A percentile compares a stretch with the other conserved stretches of the same genome.
These are phyloP conservation scores for Harpagifer antarcticus DNA, from an alignment of 2,797 vertebrate species.

Conservation along the genomic window DNA sequence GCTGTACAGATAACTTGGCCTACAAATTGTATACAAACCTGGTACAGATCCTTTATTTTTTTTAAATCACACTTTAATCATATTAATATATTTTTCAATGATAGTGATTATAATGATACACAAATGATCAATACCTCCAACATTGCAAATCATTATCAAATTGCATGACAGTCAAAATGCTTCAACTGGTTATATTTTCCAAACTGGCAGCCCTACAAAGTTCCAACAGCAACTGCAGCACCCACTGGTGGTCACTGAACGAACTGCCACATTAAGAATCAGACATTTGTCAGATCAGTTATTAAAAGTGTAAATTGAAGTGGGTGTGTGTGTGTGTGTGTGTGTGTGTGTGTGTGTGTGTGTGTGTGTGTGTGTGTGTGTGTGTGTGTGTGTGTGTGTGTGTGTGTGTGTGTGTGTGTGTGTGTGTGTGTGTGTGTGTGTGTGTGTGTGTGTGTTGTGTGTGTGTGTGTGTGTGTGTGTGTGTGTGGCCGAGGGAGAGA, in stretches of 20 bases:
- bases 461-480: neutral
- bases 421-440: too few species aligned
- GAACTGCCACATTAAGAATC: constrained; percentile 18
- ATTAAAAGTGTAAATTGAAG: neutral
- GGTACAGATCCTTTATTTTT: too few species aligned
- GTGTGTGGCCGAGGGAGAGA: constrained; percentile 4
- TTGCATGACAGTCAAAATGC: too few species aligned
- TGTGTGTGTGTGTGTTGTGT: neutral
- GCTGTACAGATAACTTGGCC: too few species aligned
- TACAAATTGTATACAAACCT: too few species aligned
- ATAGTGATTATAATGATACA: too few species aligned
- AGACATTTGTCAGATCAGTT: constrained; percentile 7
- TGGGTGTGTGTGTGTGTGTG: neutral
- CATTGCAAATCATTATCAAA: too few species aligned
- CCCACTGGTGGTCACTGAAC: constrained; percentile 56
- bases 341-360: neutral
- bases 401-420: neutral
- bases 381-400: neutral
- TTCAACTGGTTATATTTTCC: neutral
- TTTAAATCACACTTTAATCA: too few species aligned
- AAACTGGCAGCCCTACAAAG: neutral
- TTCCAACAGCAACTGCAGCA: constrained; percentile 20
- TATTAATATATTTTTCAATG: too few species aligned
- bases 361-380: too few species aligned
- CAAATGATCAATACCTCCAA: too few species aligned